A percentile compares a stretch with the other conserved stretches of the same genome.
These are phyloP conservation scores for Danio choprae DNA, from an alignment of 2,797 vertebrate genomes.

Conservation along the genomic window DNA sequence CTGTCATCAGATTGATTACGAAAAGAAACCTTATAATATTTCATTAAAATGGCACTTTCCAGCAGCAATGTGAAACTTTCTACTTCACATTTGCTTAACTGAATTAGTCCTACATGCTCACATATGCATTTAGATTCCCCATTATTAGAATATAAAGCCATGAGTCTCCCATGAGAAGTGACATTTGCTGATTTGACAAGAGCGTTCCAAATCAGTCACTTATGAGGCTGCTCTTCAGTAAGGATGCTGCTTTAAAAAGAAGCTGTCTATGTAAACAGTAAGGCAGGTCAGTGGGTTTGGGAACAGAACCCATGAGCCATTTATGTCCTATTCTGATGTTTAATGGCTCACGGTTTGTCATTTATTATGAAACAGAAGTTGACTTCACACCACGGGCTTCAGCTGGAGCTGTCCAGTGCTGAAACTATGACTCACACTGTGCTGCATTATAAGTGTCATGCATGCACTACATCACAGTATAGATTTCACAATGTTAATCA, in stretches of 20 bases:
- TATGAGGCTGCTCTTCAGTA: not conserved
- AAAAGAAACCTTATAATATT: too few relatives aligned
- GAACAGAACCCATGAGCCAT: not conserved
- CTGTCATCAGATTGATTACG: too few relatives aligned
- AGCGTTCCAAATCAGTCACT: conserved; percentile 4
- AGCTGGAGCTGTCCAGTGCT: conserved; percentile 52
- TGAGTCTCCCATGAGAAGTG: not conserved
- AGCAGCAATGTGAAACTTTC: too few relatives aligned
- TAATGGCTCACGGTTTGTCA: not conserved
- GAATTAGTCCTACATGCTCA: not conserved
- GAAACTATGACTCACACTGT: conserved; percentile 21
- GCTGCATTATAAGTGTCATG: not conserved
- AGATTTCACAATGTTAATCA: not conserved
- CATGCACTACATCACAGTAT: conserved; percentile 30
- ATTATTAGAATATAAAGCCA: not conserved
- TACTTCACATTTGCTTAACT: too few relatives aligned
- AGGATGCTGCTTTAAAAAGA: conserved; percentile 12
- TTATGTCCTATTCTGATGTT: not conserved
- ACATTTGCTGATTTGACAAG: not conserved
- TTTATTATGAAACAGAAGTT: not conserved
- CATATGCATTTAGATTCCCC: not conserved
- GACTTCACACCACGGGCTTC: conserved; percentile 7
- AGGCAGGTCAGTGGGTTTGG: conserved; percentile 7
- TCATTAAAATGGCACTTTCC: too few relatives aligned
- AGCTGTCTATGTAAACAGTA: not conserved